Conservation (phyloP, 30 jellyfish, hydroid and myxozoan species). For the Sanderia malayensis region DNA sequence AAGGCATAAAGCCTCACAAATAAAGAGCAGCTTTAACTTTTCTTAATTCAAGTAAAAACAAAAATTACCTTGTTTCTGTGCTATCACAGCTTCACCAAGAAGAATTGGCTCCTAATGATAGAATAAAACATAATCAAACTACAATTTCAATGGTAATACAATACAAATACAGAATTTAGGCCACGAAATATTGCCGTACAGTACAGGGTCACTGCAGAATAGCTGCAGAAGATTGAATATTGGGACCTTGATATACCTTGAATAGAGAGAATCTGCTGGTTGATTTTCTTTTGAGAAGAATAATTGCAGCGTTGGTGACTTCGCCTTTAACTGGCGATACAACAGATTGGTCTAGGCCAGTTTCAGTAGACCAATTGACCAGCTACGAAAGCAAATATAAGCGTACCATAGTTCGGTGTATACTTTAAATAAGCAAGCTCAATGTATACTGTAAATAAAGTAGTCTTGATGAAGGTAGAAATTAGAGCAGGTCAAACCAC, state of each 20-base stretch:
- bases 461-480: not conserved
- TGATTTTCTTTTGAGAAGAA: constrained; percentile 60
- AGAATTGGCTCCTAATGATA: constrained; percentile 31
- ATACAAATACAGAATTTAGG: not conserved
- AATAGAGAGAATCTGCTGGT: constrained; percentile 37
- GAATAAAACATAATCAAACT: not conserved
- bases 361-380: constrained; percentile 6
- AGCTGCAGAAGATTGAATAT: not conserved
- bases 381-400: not conserved
- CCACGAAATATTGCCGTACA: not conserved
- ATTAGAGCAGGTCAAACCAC: not conserved
- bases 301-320: constrained; percentile 75
- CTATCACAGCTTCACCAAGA: constrained; percentile 47
- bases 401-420: not conserved
- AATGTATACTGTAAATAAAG: not conserved
- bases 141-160: too few relatives aligned
- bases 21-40: not conserved
- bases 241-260: constrained; percentile 30
- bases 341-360: constrained; percentile 18
- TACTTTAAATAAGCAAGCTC: not conserved
- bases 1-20: not conserved
- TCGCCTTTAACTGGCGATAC: constrained; percentile 45
- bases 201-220: not conserved
- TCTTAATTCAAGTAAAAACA: not conserved
- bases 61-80: constrained; percentile 35